Evolutionary conservation across 1,140 invertebrate genomes (phyloP), one percentile per base, ranked within the genome.

Genomic region (Coelopa frigida): DNA sequence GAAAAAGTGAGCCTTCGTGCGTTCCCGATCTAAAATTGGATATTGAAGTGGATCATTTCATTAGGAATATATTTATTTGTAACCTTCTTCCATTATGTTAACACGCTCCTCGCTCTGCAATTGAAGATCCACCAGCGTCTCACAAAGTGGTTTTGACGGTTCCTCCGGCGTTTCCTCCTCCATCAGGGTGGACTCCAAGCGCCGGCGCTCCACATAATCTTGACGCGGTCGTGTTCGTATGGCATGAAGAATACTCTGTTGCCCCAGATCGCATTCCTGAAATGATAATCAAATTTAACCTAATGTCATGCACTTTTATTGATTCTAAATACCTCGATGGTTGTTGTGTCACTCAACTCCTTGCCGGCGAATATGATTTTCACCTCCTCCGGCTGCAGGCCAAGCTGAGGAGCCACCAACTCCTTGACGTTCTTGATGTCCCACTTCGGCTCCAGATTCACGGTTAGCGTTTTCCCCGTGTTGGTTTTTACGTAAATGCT

Each of bases 331-430:
- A 86, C 85, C 70, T 83, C 76, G 50, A 89, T 78, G 29, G 79
- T 75, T 11, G 79, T 80, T 10, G 81, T 78, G 69, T 89, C 82
- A 46, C 81, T 78, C 1, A 91, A 66, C 61, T 89, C 84, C 69
- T 88, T 89, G 12, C 88, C 88, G 35, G 86, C 86, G 69, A 91
- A 86, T 61, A 91, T 89, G 33, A 91, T 86, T 66, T 85, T 85
- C 3, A 89, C 73, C 58, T 89, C 82, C 17, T 84, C 76, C 2
- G 82, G 77, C 32, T 76, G 62, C 38, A 85, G 71, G 0, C 82
- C 82, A 36, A 88, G 70, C 61, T 80, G 75, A 3, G 80, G 78
- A 0, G 82, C 82, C 7, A 89, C 75, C 32, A 81, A 65, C 66
- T 85, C 76, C 65, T 88, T 88, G 0, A 89, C 77, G 53, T 85